Evolutionary conservation across 2,888 invertebrate genomes (phyloP).

Genomic region (Euclidia mi): DNA sequence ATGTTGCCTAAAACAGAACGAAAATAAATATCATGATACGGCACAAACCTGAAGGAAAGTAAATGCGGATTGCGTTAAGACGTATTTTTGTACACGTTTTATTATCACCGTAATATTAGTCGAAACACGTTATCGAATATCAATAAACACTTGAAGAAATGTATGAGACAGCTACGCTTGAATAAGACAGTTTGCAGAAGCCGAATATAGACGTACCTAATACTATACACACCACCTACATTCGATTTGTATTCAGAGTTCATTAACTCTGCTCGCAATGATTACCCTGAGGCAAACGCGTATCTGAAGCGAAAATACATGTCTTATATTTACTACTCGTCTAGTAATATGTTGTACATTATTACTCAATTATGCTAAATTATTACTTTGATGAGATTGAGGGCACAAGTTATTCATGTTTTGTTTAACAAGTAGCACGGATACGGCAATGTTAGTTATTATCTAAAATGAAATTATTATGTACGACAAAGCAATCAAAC

Average conservation of each 20-base stretch:
- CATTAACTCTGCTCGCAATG: constrained; percentile 78
- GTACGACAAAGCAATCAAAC: too few species aligned
- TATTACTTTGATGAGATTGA: constrained; percentile 38
- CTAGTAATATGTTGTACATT: constrained; percentile 45
- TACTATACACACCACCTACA: constrained; percentile 62
- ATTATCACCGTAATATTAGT: constrained; percentile 36
- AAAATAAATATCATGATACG: background rate
- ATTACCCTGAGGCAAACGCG: constrained; percentile 73
- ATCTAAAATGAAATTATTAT: too few species aligned
- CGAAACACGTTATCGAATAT: constrained; percentile 31
- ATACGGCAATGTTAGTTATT: too few species aligned
- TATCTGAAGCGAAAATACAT: constrained; percentile 49
- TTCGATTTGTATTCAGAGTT: constrained; percentile 83
- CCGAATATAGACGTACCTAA: constrained; percentile 32
- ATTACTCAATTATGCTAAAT: constrained; percentile 51
- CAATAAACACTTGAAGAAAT: constrained; percentile 42
- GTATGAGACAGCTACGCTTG: constrained; percentile 26
- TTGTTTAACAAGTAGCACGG: constrained; percentile 9
- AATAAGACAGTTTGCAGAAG: constrained; percentile 30
- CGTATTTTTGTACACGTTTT: constrained; percentile 37
- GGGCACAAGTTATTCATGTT: constrained; percentile 25
- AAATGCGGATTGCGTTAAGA: constrained; percentile 17
- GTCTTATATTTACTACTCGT: constrained; percentile 28
- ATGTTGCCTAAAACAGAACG: background rate
- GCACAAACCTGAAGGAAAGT: constrained; percentile 1